A percentile compares a stretch with the other conserved stretches of the same genome.
These are phyloP conservation scores for Porites divaricata DNA, from an alignment of 92 coral and sea anemone species.

Conservation along the genomic window DNA sequence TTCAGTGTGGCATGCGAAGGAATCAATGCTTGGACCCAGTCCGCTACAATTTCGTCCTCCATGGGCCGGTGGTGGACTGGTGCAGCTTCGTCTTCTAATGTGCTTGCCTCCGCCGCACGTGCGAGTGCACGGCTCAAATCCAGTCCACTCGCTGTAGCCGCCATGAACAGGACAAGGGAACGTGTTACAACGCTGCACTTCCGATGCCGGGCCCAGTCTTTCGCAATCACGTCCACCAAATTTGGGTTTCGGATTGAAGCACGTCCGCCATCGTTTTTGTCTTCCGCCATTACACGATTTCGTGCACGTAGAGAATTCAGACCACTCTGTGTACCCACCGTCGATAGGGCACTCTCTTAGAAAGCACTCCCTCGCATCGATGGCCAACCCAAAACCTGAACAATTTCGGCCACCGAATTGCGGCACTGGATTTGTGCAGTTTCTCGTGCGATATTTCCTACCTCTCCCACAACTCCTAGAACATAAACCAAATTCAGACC, in stretches of 20 bases:
- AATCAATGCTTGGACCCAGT: constrained; percentile 66
- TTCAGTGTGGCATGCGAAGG: constrained; percentile 63
- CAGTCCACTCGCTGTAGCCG: constrained; percentile 72
- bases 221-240: constrained; percentile 68
- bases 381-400: constrained; percentile 59
- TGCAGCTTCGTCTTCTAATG: constrained; percentile 71
- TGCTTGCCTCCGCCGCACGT: constrained; percentile 80
- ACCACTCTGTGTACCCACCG: constrained; percentile 68
- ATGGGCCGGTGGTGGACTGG: constrained; percentile 71
- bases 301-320: constrained; percentile 60
- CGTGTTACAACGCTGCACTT: constrained; percentile 48
- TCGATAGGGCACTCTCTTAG: constrained; percentile 76
- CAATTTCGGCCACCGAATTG: constrained; percentile 83
- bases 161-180: constrained; percentile 79
- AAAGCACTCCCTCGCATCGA: constrained; percentile 62
- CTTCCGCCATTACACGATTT: constrained; percentile 57
- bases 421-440: constrained; percentile 79
- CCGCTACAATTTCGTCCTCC: constrained; percentile 76
- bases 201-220: constrained; percentile 41
- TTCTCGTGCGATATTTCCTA: constrained; percentile 60
- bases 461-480: constrained; percentile 83
- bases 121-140: constrained; percentile 65
- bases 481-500: constrained; percentile 75
- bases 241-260: constrained; percentile 68
- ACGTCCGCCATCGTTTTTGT: constrained; percentile 50